Evolutionary conservation across 2,888 invertebrate species (phyloP).

Genomic region (Mycalesis mineus): DNA sequence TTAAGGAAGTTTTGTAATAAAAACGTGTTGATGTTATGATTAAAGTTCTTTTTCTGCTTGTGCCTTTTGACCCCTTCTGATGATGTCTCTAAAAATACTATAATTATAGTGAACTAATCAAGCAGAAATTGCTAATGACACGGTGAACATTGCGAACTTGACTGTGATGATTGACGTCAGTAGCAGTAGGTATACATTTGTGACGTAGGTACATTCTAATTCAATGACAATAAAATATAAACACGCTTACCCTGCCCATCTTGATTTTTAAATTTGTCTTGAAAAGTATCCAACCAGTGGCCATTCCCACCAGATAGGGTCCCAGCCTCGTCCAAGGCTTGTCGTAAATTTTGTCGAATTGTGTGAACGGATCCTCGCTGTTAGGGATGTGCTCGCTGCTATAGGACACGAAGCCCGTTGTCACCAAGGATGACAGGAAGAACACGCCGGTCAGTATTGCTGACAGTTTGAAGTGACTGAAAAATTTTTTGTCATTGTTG

Average conservation of each 20-base stretch:
- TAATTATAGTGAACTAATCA: too few relatives aligned
- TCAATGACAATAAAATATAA: not conserved
- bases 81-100: too few relatives aligned
- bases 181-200: too few relatives aligned
- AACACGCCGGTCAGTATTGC: conserved; percentile 81
- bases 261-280: conserved; percentile 88
- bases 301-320: conserved; percentile 91
- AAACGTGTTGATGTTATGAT: too few relatives aligned
- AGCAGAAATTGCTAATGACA: too few relatives aligned
- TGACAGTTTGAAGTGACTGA: conserved; percentile 87
- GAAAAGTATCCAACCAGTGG: conserved; percentile 88
- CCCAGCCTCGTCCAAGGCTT: conserved; percentile 93
- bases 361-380: conserved; percentile 88
- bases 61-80: too few relatives aligned
- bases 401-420: conserved; percentile 88
- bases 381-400: conserved; percentile 87
- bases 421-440: conserved; percentile 86
- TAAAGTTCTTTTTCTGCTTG: too few relatives aligned
- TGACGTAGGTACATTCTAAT: too few relatives aligned
- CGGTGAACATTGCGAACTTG: too few relatives aligned
- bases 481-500: conserved; percentile 27
- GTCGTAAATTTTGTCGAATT: conserved; percentile 93
- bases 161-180: too few relatives aligned
- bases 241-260: conserved; percentile 80
- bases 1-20: too few relatives aligned